Conservation (phyloP, 2,797 vertebrate species). For the Caiman crocodilus region DNA sequence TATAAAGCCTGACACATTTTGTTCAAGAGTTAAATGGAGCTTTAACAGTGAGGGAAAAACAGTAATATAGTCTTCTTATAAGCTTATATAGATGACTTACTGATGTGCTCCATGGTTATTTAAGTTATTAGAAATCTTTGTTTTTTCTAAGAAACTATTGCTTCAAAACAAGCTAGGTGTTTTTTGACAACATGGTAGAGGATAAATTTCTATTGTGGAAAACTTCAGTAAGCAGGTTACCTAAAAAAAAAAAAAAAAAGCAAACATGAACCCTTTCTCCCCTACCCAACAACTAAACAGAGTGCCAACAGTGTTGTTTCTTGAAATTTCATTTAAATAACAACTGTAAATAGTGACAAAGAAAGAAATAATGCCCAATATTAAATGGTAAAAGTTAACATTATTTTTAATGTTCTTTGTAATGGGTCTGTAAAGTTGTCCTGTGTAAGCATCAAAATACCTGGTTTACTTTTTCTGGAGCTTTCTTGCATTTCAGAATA, state of each 20-base stretch:
- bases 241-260: background rate
- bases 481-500: background rate
- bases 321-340: background rate
- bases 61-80: background rate
- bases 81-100: background rate
- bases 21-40: background rate
- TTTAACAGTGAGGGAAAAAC: background rate
- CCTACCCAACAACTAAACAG: too few species aligned
- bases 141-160: slow-evolving; percentile 5
- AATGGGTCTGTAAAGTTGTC: background rate
- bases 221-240: background rate
- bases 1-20: background rate
- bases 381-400: background rate
- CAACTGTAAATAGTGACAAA: background rate
- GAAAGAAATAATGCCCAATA: background rate
- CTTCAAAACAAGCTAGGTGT: background rate
- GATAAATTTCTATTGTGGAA: background rate
- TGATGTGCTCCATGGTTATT: background rate
- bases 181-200: background rate
- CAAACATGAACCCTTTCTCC: background rate
- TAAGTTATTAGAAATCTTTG: background rate
- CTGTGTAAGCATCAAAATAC: background rate
- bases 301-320: background rate
- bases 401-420: background rate
- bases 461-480: background rate